Conservation (phyloP, 2,113 vertebrate genomes). For the Bungarus multicinctus region DNA sequence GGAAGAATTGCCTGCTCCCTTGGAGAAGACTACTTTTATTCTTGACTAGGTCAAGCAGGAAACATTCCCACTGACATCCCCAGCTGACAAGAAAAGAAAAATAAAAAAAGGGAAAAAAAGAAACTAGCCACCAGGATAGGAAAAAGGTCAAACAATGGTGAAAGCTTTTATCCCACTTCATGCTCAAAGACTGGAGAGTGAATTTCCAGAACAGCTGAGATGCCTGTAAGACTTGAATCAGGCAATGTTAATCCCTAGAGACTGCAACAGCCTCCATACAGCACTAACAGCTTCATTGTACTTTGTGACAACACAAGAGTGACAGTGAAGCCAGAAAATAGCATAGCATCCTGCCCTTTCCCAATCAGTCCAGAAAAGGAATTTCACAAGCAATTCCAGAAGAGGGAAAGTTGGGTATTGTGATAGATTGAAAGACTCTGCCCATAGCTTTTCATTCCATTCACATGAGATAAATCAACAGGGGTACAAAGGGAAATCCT, state of each 20-base stretch:
- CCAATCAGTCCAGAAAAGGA: not conserved
- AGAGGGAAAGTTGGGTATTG: not conserved
- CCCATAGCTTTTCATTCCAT: not conserved
- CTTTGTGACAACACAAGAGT: not conserved
- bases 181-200: not conserved
- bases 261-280: not conserved
- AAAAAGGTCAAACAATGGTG: not conserved
- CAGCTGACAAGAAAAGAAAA: not conserved
- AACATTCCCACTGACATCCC: not conserved
- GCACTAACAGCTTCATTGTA: not conserved
- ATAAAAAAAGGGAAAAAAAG: not conserved
- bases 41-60: not conserved
- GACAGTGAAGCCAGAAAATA: not conserved
- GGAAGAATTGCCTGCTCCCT: not conserved
- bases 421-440: not conserved
- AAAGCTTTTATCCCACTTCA: not conserved
- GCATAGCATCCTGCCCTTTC: not conserved
- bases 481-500: not conserved
- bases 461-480: not conserved
- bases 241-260: not conserved
- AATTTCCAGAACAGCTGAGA: not conserved
- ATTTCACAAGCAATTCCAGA: not conserved
- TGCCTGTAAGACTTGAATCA: not conserved
- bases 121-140: not conserved
- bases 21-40: not conserved